Conservation (phyloP, 92 coral and sea anemone species). For the Phenganax stokvisi region DNA sequence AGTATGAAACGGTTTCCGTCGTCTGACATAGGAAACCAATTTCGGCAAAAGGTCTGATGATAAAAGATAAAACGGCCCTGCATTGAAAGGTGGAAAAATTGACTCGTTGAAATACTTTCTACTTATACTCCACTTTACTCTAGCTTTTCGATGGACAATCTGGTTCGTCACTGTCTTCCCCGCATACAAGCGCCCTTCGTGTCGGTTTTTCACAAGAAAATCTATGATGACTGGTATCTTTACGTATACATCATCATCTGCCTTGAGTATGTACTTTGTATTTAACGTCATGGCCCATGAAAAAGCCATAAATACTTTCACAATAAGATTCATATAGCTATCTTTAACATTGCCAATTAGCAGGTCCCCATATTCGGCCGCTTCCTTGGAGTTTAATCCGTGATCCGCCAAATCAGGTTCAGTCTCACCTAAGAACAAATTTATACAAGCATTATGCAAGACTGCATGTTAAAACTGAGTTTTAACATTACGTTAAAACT, state of each 20-base stretch:
- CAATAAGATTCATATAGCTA: slow-evolving; percentile 11
- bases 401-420: background rate
- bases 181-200: slow-evolving; percentile 21
- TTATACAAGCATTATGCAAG: background rate
- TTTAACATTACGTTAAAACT: too few relatives aligned
- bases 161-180: background rate
- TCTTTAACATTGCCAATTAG: slow-evolving; percentile 26
- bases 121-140: slow-evolving; percentile 13
- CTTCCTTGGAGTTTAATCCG: slow-evolving; percentile 13
- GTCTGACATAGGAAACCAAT: too few relatives aligned
- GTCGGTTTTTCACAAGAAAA: background rate
- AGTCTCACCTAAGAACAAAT: background rate
- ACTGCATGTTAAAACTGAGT: too few relatives aligned
- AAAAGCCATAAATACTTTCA: slow-evolving; percentile 30
- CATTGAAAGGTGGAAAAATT: slow-evolving; percentile 1
- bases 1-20: too few relatives aligned
- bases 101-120: background rate
- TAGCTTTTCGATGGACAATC: background rate
- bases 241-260: slow-evolving; percentile 23
- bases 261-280: background rate
- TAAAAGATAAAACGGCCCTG: slow-evolving; percentile 25
- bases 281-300: slow-evolving; percentile 9
- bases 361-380: slow-evolving; percentile 3
- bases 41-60: slow-evolving; percentile 18
- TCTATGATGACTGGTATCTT: slow-evolving; percentile 12